Evolutionary conservation across 2,797 vertebrate genomes (phyloP).

Genomic region (Lepidocolaptes lacrymiger): DNA sequence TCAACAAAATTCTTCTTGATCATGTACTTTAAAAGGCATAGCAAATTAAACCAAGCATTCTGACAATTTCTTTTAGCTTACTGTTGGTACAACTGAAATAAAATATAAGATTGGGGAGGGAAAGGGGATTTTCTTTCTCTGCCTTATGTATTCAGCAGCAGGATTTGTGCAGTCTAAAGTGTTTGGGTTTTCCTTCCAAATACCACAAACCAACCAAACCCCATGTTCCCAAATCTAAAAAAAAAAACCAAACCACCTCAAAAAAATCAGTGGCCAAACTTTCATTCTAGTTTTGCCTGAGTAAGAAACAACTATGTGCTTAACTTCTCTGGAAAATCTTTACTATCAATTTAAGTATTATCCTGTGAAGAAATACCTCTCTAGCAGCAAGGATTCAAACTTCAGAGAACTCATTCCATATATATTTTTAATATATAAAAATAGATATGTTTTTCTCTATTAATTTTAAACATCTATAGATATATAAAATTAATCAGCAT

Average conservation of each 20-base stretch:
- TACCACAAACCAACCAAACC: neutral
- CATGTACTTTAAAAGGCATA: neutral
- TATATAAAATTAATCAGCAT: neutral
- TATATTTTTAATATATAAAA: neutral
- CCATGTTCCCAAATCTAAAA: neutral
- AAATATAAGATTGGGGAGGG: neutral
- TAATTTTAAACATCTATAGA: neutral
- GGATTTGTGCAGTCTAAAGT: neutral
- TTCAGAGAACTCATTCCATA: neutral
- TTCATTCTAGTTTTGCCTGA: neutral
- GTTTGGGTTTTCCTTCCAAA: neutral
- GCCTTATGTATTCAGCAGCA: neutral
- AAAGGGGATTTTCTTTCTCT: neutral
- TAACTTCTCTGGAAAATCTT: neutral
- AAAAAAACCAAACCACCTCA: rapidly evolving
- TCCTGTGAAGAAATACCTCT: neutral
- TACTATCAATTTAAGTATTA: neutral
- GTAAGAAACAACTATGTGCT: neutral
- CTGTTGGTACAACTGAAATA: neutral
- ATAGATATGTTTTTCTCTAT: neutral
- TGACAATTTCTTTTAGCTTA: neutral
- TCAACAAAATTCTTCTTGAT: neutral
- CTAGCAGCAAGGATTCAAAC: neutral
- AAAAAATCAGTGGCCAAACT: neutral
- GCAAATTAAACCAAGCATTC: neutral